Conservation (phyloP, 2,113 vertebrate species). For the Dromaius novaehollandiae region DNA sequence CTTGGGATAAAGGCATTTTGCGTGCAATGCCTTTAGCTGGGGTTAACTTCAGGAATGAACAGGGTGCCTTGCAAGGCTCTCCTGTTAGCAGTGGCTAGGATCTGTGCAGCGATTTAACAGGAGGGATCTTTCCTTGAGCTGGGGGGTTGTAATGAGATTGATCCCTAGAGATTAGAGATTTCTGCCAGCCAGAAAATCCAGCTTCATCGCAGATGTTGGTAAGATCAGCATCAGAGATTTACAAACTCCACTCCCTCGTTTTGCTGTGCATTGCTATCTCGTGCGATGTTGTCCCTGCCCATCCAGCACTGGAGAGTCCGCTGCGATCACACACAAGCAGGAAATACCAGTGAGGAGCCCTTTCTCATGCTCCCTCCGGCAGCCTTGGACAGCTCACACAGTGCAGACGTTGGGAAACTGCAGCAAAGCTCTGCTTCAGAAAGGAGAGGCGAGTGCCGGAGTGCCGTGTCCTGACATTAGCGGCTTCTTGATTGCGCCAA, state of each 20-base stretch:
- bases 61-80: background rate
- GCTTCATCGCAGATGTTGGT: background rate
- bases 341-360: conserved; percentile 61
- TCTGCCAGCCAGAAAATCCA: background rate
- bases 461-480: background rate
- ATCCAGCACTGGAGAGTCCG: background rate
- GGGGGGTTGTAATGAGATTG: background rate
- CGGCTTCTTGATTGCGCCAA: background rate
- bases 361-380: conserved; percentile 64
- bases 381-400: conserved; percentile 10
- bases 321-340: background rate
- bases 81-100: background rate
- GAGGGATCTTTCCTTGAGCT: background rate
- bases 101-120: background rate
- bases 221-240: background rate
- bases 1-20: accelerated
- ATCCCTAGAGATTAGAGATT: background rate
- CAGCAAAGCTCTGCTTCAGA: background rate
- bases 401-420: background rate
- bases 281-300: background rate
- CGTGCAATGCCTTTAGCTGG: accelerated
- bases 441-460: background rate
- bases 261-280: accelerated
- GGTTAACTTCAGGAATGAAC: background rate
- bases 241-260: accelerated